Percentiles rank a stretch among this genome's conserved stretches.
phyloP scores from a whole-genome alignment of 2,797 vertebrate species.

The Xiphorhynchus erythropygius region DNA sequence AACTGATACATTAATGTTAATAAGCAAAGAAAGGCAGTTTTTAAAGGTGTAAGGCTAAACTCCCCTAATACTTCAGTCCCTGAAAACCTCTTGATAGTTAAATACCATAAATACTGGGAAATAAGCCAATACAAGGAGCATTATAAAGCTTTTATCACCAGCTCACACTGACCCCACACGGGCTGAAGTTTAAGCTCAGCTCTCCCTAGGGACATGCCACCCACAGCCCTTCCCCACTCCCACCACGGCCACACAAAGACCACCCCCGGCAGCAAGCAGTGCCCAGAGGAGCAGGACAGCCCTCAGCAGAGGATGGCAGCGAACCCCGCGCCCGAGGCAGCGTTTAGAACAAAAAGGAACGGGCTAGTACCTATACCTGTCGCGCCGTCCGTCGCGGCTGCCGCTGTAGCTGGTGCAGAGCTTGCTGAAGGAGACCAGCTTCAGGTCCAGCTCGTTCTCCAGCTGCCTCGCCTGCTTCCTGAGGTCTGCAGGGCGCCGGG shows the following conservation, averaged over 20 bases:
- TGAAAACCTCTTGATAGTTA: neutral
- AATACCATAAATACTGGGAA: neutral
- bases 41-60: neutral
- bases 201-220: neutral
- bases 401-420: constrained; percentile 91
- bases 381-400: constrained; percentile 88
- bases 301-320: rapidly evolving
- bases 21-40: neutral
- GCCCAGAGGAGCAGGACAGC: neutral
- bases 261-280: rapidly evolving
- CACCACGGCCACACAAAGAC: rapidly evolving
- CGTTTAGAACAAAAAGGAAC: constrained; percentile 31
- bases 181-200: neutral
- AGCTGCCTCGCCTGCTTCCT: constrained; percentile 95
- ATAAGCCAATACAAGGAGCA: rapidly evolving
- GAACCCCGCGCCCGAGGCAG: neutral
- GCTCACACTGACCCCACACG: neutral
- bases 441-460: constrained; percentile 97
- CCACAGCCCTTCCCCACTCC: neutral
- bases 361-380: constrained; percentile 86
- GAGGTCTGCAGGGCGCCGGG: constrained; percentile 81
- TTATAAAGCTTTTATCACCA: neutral
- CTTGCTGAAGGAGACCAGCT: constrained; percentile 98
- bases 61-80: neutral
- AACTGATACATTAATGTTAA: neutral